These are phyloP conservation scores for Eleginops maclovinus DNA, from an alignment of 2,113 vertebrate genomes.

Conservation along the genomic window DNA sequence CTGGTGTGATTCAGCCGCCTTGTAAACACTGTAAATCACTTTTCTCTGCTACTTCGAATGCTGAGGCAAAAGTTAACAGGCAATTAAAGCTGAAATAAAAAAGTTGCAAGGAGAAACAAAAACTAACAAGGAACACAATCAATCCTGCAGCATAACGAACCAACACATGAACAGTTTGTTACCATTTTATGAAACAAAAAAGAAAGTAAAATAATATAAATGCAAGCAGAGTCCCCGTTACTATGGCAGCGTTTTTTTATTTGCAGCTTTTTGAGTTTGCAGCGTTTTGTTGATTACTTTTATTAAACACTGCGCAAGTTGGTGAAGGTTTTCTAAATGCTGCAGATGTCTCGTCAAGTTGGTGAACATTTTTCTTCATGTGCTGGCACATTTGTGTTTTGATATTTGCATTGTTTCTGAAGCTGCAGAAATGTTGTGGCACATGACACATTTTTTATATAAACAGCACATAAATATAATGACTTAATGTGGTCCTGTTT, in stretches of 20 bases:
- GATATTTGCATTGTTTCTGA: too few species aligned
- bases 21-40: not conserved
- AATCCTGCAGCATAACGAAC: not conserved
- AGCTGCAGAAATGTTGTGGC: too few species aligned
- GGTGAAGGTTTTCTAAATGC: too few species aligned
- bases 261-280: too few species aligned
- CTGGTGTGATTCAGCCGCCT: not conserved
- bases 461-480: not conserved
- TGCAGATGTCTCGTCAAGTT: too few species aligned
- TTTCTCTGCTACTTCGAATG: not conserved
- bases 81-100: not conserved
- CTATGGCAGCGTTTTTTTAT: too few species aligned
- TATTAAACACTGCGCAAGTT: too few species aligned
- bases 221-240: too few species aligned
- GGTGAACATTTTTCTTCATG: too few species aligned
- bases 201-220: not conserved
- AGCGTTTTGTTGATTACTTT: too few species aligned
- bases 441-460: not conserved
- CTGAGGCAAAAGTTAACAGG: not conserved
- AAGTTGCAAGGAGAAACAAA: not conserved
- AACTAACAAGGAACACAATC: not conserved
- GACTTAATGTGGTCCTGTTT: not conserved
- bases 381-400: too few species aligned
- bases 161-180: not conserved
- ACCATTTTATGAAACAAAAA: not conserved